A percentile compares a stretch with the other conserved stretches of the same genome.
Conservation (phyloP, 2,797 vertebrate species). For the Alca torda region DNA sequence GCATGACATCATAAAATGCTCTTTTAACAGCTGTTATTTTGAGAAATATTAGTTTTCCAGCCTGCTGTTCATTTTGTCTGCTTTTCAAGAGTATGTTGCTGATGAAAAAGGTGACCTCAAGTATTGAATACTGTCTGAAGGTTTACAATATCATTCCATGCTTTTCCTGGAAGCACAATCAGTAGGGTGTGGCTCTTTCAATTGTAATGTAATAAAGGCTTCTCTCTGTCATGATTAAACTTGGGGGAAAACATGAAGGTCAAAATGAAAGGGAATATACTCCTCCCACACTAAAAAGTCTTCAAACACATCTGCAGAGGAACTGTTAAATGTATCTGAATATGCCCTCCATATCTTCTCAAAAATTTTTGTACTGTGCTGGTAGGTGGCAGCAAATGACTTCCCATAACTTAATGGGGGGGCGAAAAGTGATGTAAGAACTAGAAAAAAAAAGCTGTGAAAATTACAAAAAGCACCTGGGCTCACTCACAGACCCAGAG, state of each 20-base stretch:
- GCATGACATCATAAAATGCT: constrained; percentile 2
- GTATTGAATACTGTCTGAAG: not conserved
- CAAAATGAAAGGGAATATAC: not conserved
- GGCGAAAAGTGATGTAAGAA: not conserved
- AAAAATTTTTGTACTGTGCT: not conserved
- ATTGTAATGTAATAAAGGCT: not conserved
- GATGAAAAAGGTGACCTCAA: not conserved
- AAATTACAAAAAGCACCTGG: not conserved
- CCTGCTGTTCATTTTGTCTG: not conserved
- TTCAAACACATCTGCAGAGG: not conserved
- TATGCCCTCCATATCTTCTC: not conserved
- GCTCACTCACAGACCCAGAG: not conserved
- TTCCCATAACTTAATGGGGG: not conserved
- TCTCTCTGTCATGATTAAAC: not conserved
- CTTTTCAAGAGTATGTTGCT: not conserved
- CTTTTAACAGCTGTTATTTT: constrained; percentile 31
- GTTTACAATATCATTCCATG: not conserved
- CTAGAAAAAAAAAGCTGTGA: constrained; percentile 22
- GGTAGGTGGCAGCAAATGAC: constrained; percentile 51
- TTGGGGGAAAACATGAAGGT: not conserved
- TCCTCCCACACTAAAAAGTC: not conserved
- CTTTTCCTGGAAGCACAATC: constrained; percentile 11
- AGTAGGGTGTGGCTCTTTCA: not conserved
- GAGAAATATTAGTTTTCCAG: constrained; percentile 38
- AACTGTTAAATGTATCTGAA: not conserved